phyloP scores from a whole-genome alignment of 2,888 invertebrate species.

The Disparrhopalites patrizii region DNA sequence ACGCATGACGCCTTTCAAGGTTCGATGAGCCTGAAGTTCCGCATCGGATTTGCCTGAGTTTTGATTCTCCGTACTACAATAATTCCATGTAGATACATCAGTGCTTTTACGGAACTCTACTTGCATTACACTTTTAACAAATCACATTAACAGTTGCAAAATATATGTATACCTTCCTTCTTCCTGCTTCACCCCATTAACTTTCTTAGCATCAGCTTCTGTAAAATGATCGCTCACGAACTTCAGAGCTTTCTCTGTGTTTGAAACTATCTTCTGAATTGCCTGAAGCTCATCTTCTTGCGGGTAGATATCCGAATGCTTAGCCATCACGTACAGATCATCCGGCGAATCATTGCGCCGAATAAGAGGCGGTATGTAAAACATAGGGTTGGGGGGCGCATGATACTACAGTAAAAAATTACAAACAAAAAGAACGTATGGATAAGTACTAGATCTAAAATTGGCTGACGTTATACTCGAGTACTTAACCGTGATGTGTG shows the following conservation, averaged over 20 bases:
- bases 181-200: conserved; percentile 20
- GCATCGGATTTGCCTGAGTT: conserved; percentile 53
- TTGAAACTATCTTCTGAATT: conserved; percentile 87
- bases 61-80: not conserved
- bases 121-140: no score
- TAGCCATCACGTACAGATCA: conserved; percentile 89
- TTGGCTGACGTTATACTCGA: not conserved
- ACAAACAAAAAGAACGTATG: not conserved
- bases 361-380: conserved; percentile 57
- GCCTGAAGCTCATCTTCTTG: conserved; percentile 80
- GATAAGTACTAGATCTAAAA: not conserved
- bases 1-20: conserved; percentile 93
- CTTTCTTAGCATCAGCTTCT: conserved; percentile 55
- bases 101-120: no score
- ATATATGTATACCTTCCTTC: conserved; percentile 11
- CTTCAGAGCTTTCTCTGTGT: conserved; percentile 90
- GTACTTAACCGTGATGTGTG: no score
- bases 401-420: conserved; percentile 19
- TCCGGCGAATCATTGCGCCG: conserved; percentile 89
- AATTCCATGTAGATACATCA: not conserved
- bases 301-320: conserved; percentile 91
- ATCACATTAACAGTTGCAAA: no score
- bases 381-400: conserved; percentile 46
- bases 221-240: conserved; percentile 85
- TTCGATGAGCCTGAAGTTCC: conserved; percentile 61